Conservation (phyloP, 2,888 invertebrate species). For the Synanthedon formicaeformis region DNA sequence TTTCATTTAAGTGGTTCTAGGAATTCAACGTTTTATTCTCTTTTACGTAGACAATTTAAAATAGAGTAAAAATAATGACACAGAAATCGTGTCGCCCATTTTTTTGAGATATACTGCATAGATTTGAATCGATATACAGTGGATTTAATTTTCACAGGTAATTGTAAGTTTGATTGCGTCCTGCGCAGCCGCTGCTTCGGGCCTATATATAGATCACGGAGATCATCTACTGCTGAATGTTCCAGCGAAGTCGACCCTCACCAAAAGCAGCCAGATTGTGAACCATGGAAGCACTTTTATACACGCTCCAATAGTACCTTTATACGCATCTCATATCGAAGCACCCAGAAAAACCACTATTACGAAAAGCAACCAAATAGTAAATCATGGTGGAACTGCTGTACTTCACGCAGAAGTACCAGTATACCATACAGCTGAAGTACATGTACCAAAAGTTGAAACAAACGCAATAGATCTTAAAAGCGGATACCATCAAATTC, state of each 20-base stretch:
- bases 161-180: constrained; percentile 31
- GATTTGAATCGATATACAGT: too few relatives aligned
- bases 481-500: neutral
- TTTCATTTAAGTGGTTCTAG: too few relatives aligned
- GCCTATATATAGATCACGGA: constrained; percentile 21
- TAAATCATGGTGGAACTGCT: constrained; percentile 36
- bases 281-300: constrained; percentile 38
- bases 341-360: constrained; percentile 18
- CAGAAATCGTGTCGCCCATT: too few relatives aligned
- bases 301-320: constrained; percentile 10
- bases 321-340: constrained; percentile 1
- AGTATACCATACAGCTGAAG: constrained; percentile 18
- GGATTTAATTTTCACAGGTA: neutral
- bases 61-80: too few relatives aligned
- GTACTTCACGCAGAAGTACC: constrained; percentile 26
- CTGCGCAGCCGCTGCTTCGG: constrained; percentile 32
- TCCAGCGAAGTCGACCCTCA: constrained; percentile 29
- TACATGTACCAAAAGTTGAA: constrained; percentile 10
- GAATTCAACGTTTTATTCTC: too few relatives aligned
- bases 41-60: too few relatives aligned
- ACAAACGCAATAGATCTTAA: constrained; percentile 1
- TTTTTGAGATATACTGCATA: too few relatives aligned
- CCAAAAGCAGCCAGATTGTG: constrained; percentile 30
- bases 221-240: constrained; percentile 20
- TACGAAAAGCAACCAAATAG: constrained; percentile 45